These are phyloP conservation scores for Drosophila nr. fundita DNA, from an alignment of 2,888 invertebrate species.

Conservation along the genomic window DNA sequence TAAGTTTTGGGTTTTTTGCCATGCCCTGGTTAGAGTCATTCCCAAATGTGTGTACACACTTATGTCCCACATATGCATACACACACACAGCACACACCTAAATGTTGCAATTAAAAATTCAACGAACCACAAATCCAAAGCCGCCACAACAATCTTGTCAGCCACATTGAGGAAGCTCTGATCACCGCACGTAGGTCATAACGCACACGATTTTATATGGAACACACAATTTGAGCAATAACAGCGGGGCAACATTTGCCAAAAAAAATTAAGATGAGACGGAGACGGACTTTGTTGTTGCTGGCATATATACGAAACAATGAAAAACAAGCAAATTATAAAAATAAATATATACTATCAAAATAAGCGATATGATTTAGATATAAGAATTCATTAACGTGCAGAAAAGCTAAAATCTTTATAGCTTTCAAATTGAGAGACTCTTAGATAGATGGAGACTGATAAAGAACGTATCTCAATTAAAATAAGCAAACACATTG, in stretches of 20 bases:
- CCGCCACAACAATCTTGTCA: constrained; percentile 5
- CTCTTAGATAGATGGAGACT: neutral
- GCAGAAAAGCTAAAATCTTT: neutral
- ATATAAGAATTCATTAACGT: neutral
- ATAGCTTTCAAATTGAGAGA: neutral
- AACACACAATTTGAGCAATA: constrained; percentile 32
- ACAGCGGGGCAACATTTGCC: constrained; percentile 14
- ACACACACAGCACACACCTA: neutral
- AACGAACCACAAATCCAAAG: constrained; percentile 45
- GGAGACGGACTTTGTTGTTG: constrained; percentile 12
- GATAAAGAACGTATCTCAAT: neutral
- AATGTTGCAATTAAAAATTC: constrained; percentile 43
- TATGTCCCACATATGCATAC: constrained; percentile 1
- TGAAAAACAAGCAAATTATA: neutral
- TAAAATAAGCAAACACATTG: neutral
- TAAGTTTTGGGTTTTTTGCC: neutral
- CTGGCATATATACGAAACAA: constrained; percentile 21
- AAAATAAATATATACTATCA: neutral
- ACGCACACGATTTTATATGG: constrained; percentile 57
- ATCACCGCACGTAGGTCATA: constrained; percentile 69
- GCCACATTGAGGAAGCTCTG: constrained; percentile 51
- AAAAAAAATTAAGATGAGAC: constrained; percentile 23
- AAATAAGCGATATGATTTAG: neutral
- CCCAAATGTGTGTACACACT: neutral
- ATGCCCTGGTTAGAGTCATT: neutral